phyloP scores from a whole-genome alignment of 2,888 invertebrate genomes.

The Abrostola triplasia region DNA sequence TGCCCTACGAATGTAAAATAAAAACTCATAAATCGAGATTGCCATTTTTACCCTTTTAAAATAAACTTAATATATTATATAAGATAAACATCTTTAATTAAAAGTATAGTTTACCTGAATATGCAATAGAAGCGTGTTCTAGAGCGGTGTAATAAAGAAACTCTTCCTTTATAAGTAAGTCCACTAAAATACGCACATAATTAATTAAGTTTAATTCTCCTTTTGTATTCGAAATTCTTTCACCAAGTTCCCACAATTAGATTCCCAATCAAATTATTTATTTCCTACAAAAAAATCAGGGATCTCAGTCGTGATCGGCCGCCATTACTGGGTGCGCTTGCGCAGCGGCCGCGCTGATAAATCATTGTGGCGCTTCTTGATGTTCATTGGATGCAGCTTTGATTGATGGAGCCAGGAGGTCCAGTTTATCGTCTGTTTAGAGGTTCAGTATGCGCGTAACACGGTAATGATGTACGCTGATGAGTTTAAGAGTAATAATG shows the following conservation, averaged over 20 bases:
- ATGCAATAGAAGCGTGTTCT: too few relatives aligned
- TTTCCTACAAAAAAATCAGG: slow-evolving; percentile 46
- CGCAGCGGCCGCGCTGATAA: slow-evolving; percentile 66
- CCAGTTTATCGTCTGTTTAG: slow-evolving; percentile 57
- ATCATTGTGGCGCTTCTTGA: slow-evolving; percentile 86
- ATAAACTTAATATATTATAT: too few relatives aligned
- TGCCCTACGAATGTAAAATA: too few relatives aligned
- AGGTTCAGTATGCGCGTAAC: slow-evolving; percentile 51
- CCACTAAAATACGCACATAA: slow-evolving; percentile 11
- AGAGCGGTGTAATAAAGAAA: not conserved
- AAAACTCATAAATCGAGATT: too few relatives aligned
- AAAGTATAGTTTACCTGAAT: too few relatives aligned
- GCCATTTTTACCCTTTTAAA: too few relatives aligned
- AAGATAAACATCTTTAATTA: too few relatives aligned
- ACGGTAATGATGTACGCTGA: slow-evolving; percentile 49
- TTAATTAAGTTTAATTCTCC: slow-evolving; percentile 25
- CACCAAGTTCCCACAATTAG: slow-evolving; percentile 54
- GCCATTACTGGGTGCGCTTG: slow-evolving; percentile 58
- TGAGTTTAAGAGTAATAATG: slow-evolving; percentile 32
- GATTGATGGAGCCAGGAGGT: slow-evolving; percentile 73
- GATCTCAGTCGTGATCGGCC: slow-evolving; percentile 64
- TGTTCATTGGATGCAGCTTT: slow-evolving; percentile 76
- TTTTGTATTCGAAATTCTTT: slow-evolving; percentile 9
- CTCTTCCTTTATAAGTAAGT: not conserved
- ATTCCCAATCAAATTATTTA: slow-evolving; percentile 41